Base-by-base conservation (phyloP, 1,140 invertebrate species). In the Drosophila jambulina region DNA sequence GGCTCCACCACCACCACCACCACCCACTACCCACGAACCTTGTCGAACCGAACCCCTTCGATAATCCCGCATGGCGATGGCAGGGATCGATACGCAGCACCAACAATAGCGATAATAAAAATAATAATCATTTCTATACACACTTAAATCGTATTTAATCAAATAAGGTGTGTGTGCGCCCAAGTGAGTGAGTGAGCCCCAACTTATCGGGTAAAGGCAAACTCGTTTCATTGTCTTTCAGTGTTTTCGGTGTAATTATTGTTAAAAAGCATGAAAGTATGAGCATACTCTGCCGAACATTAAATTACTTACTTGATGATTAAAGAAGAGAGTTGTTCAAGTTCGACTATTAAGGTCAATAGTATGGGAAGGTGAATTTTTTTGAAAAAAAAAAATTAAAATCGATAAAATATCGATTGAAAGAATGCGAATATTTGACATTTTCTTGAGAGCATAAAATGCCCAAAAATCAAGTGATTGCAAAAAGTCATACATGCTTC, bases 211-310 rank as follows among this genome's bases (percentile, higher is more conserved):
- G 51, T 45, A 87, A 72, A 79, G 53, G 46, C 76, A 86, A 86
- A 88, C 83, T 83, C 83, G 83, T 87, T 86, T 83, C 80, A 88
- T 83, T 83, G 83, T 80, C 83, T 87, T 85, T 84, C 69, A 76
- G 87, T 82, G 57, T 77, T 83, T 86, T 83, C 72, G 64, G 71
- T 79, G 83, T 87, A 88, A 86, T 85, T 85, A 82, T 86, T 88
- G 59, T 79, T 64, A 77, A 23, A 12, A 42, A 38, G 15, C 27
- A 48, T 27, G n/a, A 59, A 56, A 70, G 53, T 21, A 42, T 9
- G 10, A 29, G 0, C 6, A 74, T 74, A 74, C 71, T 32, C 71
- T 78, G 38, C 13, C 4, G 7, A 1, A 4, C 2, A 51, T 8
- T 5, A 15, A 38, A 19, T 21, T 34, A 23, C 10, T 42, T 34